phyloP scores from a whole-genome alignment of 2,888 invertebrate species.

The Drosophila atripex region DNA sequence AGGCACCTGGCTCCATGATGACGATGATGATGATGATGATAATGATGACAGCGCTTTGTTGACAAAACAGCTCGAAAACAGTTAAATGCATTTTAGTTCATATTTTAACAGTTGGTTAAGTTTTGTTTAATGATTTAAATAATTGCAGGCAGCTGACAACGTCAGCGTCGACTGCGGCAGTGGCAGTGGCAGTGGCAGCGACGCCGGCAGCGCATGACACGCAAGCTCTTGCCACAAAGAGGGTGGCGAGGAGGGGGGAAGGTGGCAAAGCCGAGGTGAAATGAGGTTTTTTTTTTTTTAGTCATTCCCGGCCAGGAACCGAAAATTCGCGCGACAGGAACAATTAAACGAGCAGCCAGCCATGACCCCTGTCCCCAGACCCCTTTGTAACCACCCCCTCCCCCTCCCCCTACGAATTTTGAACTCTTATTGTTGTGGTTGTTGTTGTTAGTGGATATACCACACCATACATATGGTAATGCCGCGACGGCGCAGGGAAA shows the following conservation, averaged over 20 bases:
- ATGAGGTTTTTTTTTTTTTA: conserved; percentile 12
- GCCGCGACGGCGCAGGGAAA: conserved; percentile 48
- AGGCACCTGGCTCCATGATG: neutral
- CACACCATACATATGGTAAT: conserved; percentile 54
- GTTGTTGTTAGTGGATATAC: too few species aligned
- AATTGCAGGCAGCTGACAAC: conserved; percentile 57
- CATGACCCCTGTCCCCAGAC: conserved; percentile 49
- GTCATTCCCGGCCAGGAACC: conserved; percentile 48
- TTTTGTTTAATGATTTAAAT: conserved; percentile 80
- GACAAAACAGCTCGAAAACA: conserved; percentile 71
- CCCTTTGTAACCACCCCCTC: too few species aligned
- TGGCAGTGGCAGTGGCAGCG: neutral
- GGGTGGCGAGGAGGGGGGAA: neutral
- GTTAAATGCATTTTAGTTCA: conserved; percentile 82
- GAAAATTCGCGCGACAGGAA: conserved; percentile 72
- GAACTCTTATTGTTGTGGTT: too few species aligned
- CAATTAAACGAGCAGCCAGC: conserved; percentile 71
- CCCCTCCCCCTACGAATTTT: too few species aligned
- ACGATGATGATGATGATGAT: conserved; percentile 41
- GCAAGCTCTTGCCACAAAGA: conserved; percentile 1
- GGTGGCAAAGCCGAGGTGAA: conserved; percentile 10
- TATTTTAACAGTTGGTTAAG: conserved; percentile 82
- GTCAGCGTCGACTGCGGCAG: conserved; percentile 8
- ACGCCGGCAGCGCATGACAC: conserved; percentile 13
- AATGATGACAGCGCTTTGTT: conserved; percentile 72